phyloP scores from a whole-genome alignment of 1,140 invertebrate species.

The Eriocheir sinensis region DNA sequence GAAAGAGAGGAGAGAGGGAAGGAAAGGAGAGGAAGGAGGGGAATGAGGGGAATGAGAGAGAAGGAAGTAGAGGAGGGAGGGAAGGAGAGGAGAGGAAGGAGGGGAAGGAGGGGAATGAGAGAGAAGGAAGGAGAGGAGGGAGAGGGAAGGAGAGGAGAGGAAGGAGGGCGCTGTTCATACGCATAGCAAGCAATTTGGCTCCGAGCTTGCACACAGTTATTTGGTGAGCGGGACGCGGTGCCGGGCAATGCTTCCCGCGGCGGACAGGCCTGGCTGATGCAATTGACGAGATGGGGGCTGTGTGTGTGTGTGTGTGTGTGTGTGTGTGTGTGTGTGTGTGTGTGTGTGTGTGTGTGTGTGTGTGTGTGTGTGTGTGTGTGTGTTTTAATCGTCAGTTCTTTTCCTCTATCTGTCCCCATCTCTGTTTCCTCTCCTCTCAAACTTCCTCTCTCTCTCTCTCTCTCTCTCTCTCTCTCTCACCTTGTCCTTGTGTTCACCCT shows the following conservation, averaged over 20 bases:
- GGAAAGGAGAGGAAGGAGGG: neutral
- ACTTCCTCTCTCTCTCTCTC: neutral
- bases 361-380: constrained; percentile 44
- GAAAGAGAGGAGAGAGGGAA: neutral
- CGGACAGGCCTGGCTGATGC: no score
- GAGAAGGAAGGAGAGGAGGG: neutral
- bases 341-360: constrained; percentile 22
- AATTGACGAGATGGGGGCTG: neutral
- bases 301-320: no score
- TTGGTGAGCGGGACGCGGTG: no score
- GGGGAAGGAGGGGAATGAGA: neutral
- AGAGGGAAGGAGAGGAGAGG: constrained; percentile 2
- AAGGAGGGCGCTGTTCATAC: no score
- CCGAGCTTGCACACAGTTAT: no score
- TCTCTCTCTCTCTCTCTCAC: constrained; percentile 6
- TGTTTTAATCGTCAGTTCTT: neutral
- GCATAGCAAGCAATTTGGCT: no score
- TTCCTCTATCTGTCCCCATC: neutral
- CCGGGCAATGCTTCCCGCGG: no score
- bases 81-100: neutral
- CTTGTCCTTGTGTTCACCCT: neutral
- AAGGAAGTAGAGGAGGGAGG: neutral
- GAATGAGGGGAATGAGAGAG: neutral
- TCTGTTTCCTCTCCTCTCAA: neutral
- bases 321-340: constrained; percentile 22